Evolutionary conservation across 2,888 invertebrate species (phyloP), one percentile per base, ranked within the genome.

Genomic region (Cryptocephalus primarius): DNA sequence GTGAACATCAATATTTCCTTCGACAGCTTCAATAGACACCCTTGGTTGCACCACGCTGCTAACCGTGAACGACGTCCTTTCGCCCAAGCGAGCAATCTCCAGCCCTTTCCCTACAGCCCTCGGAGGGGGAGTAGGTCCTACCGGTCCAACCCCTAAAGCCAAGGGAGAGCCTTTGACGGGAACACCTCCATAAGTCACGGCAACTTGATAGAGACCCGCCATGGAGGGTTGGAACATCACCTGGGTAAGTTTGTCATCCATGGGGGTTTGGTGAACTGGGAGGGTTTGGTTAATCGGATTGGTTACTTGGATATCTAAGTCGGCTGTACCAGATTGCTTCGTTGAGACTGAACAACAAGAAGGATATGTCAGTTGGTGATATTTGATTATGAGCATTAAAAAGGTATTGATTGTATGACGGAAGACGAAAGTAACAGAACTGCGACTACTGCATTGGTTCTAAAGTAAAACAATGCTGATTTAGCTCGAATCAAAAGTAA

Each of bases 221-320:
- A 88, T 80, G 0, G 83, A 81, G 1, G 95, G 94, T 43, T 86
- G 77, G 65, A 94, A 85, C 52, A 90, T 85, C 43, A 95, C 84
- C 56, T 85, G 77, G 60, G 83, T 80, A 9, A 76, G 68, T 31
- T 76, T 75, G 49, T 88, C 85, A 43, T 85, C 83, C 14, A 88
- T 75, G 13, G 76, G 74, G 39, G 73, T 78, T 11, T 91, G 80
- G 62, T 88, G 84, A 4, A 92, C 81, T 0, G 90, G 86, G 33
- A 95, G 73, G 49, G 82, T 82, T 59, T 88, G 83, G 41, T 91
- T 91, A 31, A 87, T 79, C 22, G 95, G 90, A 54, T 90, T 88
- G 39, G 89, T 85, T 39, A 92, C 89, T 39, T 85, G 83, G 3
- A 93, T 87, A 63, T 90, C 91, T 42, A 94, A 68, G 59, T 91